Percentiles rank a stretch among this genome's conserved stretches.
Conservation (phyloP, 2,888 invertebrate species). For the Papilio protenor region DNA sequence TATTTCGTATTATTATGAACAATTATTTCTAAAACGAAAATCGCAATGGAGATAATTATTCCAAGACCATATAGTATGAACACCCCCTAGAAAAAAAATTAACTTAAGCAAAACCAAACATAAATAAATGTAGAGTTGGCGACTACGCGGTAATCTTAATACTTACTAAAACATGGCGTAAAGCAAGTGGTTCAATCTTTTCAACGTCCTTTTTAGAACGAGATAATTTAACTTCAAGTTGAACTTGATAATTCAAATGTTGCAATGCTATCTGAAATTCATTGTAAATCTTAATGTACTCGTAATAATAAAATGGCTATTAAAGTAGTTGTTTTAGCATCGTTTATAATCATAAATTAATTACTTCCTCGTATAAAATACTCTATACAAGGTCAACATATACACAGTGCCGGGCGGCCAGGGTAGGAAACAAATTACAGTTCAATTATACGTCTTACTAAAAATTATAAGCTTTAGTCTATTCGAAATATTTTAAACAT, state of each 20-base stretch:
- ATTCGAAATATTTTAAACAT: no score
- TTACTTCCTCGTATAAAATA: no score
- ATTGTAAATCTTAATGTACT: not conserved
- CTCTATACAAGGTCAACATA: no score
- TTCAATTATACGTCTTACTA: not conserved
- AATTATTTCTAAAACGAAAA: conserved; percentile 32
- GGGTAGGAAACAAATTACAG: not conserved
- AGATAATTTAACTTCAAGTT: conserved; percentile 80
- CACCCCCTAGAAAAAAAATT: conserved; percentile 40
- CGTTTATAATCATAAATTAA: no score
- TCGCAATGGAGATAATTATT: conserved; percentile 14
- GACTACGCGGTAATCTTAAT: not conserved
- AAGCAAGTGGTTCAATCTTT: conserved; percentile 58
- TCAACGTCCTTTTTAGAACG: conserved; percentile 67
- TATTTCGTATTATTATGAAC: not conserved
- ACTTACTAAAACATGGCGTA: conserved; percentile 67
- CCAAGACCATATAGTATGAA: conserved; percentile 39
- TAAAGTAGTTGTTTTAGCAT: not conserved
- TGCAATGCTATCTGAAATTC: conserved; percentile 75
- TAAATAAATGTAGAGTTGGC: not conserved
- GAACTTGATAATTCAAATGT: conserved; percentile 80
- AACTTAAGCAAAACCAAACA: not conserved
- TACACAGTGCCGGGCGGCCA: no score
- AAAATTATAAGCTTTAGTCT: no score
- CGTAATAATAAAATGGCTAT: not conserved